Evolutionary conservation across 1,140 invertebrate genomes (phyloP), one percentile per base, ranked within the genome.

Genomic region (Cyphomyrmex costatus): DNA sequence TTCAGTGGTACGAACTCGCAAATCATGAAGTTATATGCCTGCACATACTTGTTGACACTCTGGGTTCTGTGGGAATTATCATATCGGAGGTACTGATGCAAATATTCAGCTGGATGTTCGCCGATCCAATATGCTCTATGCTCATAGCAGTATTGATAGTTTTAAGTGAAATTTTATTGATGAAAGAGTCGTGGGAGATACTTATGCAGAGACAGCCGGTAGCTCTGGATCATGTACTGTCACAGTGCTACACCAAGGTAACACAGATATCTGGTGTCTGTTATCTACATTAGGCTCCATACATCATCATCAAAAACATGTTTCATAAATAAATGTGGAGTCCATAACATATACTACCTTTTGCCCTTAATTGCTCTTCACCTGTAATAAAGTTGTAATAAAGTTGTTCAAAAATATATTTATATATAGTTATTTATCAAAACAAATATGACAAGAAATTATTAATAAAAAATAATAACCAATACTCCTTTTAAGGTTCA

Each of bases 261-360:
- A 97, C 97, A 51, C 98, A 98, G 84, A 94, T 99, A 46, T 97
- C 98, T 24, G 98, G 98, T 16, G 98, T 99, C 2, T 98, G n/a
- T n/a, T n/a, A n/a, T n/a, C n/a, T n/a, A 99, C 99, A 99, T 99
- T 12, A 99, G 94, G 58, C 97, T 98, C 99, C 99, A 99, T 70
- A 97, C 96, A 80, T 95, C 97, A 95, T 99, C 97, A 0, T 96
- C 95, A 94, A 99, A 97, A 0, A 99, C 99, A 66, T 99, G 96
- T 93, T 98, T 96, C 99, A 99, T 99, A 93, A 99, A 99, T 60
- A 99, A 95, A 96, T 99, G 99, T 8, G 99, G 98, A 89, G 99
- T 98, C 99, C 99, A 94, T 99, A 99, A 94, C 99, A 99, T 30
- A 99, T 95, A 95, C n/a, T n/a, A n/a, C 99, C 99, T 82, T 99